Evolutionary conservation across 2,113 vertebrate genomes (phyloP).

Genomic region (Piprites chloris): DNA sequence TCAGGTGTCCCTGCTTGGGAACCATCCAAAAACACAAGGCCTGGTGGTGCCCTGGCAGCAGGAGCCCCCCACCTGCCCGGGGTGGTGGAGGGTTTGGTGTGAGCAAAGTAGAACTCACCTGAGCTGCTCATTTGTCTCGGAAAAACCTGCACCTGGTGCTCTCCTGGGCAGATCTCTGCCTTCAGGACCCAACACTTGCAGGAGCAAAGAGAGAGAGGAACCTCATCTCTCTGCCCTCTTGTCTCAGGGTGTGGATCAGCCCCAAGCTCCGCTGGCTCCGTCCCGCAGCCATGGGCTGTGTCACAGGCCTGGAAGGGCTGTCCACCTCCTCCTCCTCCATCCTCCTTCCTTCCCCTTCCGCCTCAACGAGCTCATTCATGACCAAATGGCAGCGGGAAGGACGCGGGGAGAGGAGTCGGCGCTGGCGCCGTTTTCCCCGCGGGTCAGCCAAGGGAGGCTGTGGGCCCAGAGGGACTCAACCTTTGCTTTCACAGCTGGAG

Average conservation of each 20-base stretch:
- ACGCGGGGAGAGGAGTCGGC: background rate
- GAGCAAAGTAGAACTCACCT: background rate
- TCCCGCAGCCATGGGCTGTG: background rate
- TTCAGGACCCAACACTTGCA: background rate
- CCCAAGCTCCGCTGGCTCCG: background rate
- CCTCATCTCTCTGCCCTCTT: rapidly evolving
- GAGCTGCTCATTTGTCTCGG: background rate
- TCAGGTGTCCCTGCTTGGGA: background rate
- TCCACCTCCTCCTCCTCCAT: background rate
- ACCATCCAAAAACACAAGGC: background rate
- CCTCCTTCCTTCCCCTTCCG: background rate
- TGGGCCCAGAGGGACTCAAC: background rate
- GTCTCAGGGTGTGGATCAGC: background rate
- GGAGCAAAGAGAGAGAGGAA: background rate
- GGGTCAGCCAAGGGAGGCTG: background rate
- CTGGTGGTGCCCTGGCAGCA: background rate
- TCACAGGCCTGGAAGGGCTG: background rate
- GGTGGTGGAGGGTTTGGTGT: background rate
- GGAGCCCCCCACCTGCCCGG: background rate
- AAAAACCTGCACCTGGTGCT: background rate
- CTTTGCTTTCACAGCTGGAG: conserved; percentile 64
- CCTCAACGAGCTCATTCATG: conserved; percentile 30
- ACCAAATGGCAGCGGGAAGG: background rate
- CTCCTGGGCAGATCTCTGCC: background rate
- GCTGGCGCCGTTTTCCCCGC: background rate